phyloP scores from a whole-genome alignment of 2,113 vertebrate genomes.

The Indicator maculatus region DNA sequence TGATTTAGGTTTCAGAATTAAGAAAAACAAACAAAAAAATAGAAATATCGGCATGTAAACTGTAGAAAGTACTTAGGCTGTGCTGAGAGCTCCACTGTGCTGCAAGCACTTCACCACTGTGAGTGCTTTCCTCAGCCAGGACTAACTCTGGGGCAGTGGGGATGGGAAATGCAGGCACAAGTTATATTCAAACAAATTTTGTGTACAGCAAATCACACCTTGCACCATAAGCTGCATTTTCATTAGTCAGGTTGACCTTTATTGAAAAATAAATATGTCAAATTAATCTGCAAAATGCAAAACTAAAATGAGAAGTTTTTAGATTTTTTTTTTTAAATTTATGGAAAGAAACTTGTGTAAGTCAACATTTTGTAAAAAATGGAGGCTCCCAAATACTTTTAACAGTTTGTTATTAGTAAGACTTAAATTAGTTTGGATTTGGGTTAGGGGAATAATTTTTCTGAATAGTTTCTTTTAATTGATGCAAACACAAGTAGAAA shows the following conservation, averaged over 20 bases:
- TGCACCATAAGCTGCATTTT: background rate
- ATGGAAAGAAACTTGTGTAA: background rate
- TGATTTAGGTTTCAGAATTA: background rate
- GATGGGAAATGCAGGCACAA: background rate
- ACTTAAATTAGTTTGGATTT: background rate
- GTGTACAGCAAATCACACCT: background rate
- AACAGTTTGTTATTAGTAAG: slow-evolving; percentile 21
- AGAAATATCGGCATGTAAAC: background rate
- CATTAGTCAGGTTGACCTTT: slow-evolving; percentile 18
- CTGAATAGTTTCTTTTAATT: slow-evolving; percentile 68
- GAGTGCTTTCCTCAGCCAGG: background rate
- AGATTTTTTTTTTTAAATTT: background rate
- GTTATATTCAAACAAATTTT: background rate
- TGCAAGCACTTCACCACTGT: background rate
- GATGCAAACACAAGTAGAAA: slow-evolving; percentile 25
- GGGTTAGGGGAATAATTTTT: slow-evolving; percentile 45
- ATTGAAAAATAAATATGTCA: slow-evolving; percentile 45
- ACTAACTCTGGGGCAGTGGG: background rate
- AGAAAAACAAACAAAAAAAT: background rate
- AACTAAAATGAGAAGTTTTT: background rate
- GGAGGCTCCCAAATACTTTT: background rate
- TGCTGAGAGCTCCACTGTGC: background rate
- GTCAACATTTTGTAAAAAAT: background rate
- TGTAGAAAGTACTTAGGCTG: background rate
- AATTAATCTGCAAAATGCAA: background rate